Conservation (phyloP, 1,140 invertebrate genomes). For the Drosophila nannoptera region DNA sequence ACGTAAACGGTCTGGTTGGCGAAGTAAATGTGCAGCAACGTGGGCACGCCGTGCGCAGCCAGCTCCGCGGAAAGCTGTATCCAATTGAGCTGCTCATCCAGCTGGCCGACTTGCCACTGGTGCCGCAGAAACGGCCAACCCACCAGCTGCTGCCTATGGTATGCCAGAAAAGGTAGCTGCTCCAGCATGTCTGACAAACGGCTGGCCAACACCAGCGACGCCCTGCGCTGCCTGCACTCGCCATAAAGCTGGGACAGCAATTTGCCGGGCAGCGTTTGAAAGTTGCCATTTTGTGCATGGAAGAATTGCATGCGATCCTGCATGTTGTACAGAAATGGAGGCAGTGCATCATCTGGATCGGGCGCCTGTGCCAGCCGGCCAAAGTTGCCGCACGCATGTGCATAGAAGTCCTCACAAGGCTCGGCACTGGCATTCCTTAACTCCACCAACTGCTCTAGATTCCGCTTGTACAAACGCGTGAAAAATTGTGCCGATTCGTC, state of each 20-base stretch:
- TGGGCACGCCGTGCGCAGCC: constrained; percentile 62
- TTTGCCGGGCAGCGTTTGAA: constrained; percentile 49
- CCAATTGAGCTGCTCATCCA: constrained; percentile 57
- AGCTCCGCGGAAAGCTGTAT: constrained; percentile 57
- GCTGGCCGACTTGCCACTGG: constrained; percentile 52
- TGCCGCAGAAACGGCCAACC: constrained; percentile 61
- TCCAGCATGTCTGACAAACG: constrained; percentile 45
- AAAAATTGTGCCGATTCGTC: constrained; percentile 47
- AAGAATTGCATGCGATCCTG: constrained; percentile 72
- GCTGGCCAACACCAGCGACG: not conserved
- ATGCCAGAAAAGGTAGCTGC: constrained; percentile 51
- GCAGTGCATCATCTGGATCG: constrained; percentile 43
- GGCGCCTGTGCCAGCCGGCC: not conserved
- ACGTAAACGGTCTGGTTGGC: constrained; percentile 64
- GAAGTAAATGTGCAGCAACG: constrained; percentile 65
- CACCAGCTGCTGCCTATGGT: constrained; percentile 24
- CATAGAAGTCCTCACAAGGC: constrained; percentile 69
- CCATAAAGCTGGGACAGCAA: constrained; percentile 52
- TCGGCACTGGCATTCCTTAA: constrained; percentile 48
- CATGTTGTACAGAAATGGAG: constrained; percentile 65
- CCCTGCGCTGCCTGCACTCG: constrained; percentile 41
- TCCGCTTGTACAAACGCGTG: constrained; percentile 52
- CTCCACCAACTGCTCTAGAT: constrained; percentile 48
- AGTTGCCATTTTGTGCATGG: constrained; percentile 40
- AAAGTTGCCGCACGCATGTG: constrained; percentile 66